Percentiles rank a stretch among this genome's conserved stretches.
These are phyloP conservation scores for Forbesichthys agassizii DNA, from an alignment of 2,113 vertebrate genomes.

Conservation along the genomic window DNA sequence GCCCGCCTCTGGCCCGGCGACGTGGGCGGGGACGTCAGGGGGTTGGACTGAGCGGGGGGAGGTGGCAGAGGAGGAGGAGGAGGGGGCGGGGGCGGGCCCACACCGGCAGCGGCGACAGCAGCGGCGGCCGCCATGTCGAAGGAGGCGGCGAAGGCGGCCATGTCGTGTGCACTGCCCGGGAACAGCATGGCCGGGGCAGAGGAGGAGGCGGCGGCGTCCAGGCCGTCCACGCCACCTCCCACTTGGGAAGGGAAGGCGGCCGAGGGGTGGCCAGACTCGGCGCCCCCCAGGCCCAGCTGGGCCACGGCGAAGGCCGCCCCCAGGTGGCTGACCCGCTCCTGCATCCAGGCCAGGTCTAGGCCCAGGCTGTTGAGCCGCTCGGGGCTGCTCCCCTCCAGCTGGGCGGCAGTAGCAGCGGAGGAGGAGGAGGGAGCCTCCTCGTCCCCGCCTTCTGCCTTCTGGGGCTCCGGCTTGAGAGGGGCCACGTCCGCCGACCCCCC, in stretches of 20 bases:
- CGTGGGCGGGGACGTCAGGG: conserved; percentile 5
- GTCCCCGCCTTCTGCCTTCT: conserved; percentile 24
- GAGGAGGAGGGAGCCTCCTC: conserved; percentile 30
- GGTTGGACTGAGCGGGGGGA: background rate
- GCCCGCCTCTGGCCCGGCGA: conserved; percentile 27
- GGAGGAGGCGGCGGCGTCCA: conserved; percentile 47
- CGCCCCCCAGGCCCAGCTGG: conserved; percentile 56
- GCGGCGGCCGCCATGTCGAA: conserved; percentile 57
- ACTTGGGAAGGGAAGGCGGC: conserved; percentile 49
- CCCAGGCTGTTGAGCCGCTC: conserved; percentile 57
- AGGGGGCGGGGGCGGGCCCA: conserved; percentile 7
- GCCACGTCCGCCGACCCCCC: conserved; percentile 1
- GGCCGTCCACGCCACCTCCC: conserved; percentile 40
- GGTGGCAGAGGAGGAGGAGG: conserved; percentile 12
- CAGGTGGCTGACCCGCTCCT: conserved; percentile 66
- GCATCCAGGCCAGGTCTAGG: conserved; percentile 69
- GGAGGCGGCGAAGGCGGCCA: conserved; percentile 59
- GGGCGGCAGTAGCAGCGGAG: background rate
- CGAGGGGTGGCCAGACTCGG: conserved; percentile 45
- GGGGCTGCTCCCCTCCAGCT: conserved; percentile 38
- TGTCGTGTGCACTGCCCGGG: conserved; percentile 55
- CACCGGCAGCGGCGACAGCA: background rate
- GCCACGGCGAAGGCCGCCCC: conserved; percentile 64
- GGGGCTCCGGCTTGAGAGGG: conserved; percentile 47
- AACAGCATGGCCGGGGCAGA: conserved; percentile 56